Conservation (phyloP, 2,888 invertebrate genomes). For the Halictus quadricinctus region DNA sequence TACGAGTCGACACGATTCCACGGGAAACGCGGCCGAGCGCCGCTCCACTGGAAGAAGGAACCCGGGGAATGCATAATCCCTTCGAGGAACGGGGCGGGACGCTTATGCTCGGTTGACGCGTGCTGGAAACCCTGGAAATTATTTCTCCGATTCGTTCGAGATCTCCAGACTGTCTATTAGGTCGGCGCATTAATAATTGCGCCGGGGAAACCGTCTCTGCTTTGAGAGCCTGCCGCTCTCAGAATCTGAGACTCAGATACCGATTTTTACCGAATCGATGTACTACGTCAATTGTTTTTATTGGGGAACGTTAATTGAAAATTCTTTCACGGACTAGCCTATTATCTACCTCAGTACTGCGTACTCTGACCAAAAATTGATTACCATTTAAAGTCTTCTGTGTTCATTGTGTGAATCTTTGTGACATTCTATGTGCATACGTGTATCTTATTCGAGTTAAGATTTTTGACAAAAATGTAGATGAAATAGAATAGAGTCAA, state of each 20-base stretch:
- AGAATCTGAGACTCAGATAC: too few relatives aligned
- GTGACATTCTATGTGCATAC: too few relatives aligned
- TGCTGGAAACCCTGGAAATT: neutral
- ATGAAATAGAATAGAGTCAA: too few relatives aligned
- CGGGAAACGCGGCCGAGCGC: neutral
- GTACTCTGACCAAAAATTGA: too few relatives aligned
- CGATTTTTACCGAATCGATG: neutral
- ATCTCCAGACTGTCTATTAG: neutral
- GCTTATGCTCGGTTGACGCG: conserved; percentile 1
- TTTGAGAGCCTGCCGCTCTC: neutral
- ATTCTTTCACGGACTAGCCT: neutral
- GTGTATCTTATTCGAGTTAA: too few relatives aligned
- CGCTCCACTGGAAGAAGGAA: conserved; percentile 13
- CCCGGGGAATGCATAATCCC: conserved; percentile 24
- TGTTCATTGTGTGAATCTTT: too few relatives aligned
- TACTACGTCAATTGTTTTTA: neutral
- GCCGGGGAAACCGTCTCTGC: neutral
- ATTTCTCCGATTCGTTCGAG: conserved; percentile 5
- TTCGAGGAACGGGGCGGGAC: conserved; percentile 5
- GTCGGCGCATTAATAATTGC: neutral
- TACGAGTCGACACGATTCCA: conserved; percentile 49
- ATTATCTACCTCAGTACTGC: too few relatives aligned
- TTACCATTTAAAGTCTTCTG: too few relatives aligned
- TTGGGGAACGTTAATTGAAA: neutral
- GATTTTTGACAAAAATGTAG: too few relatives aligned